Evolutionary conservation across 35 echinoderm and acorn worm genomes (phyloP).

Genomic region (Holothuria glaberrima): DNA sequence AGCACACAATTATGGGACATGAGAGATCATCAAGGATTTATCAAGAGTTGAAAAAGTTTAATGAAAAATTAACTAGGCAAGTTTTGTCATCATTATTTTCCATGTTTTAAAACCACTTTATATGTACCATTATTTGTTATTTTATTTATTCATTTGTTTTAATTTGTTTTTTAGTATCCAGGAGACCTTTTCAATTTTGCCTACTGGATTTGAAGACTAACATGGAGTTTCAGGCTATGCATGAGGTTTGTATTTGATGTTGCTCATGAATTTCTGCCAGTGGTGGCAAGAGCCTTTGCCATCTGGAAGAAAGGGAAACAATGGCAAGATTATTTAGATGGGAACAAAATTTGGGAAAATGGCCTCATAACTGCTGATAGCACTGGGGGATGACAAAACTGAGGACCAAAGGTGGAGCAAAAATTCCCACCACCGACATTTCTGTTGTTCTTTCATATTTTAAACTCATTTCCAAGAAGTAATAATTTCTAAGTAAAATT

Average conservation of each 20-base stretch:
- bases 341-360: neutral
- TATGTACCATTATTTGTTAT: neutral
- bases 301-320: neutral
- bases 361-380: neutral
- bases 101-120: neutral
- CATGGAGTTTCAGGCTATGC: conserved; percentile 1
- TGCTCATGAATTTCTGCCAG: conserved; percentile 1
- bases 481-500: neutral
- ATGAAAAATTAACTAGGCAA: no score
- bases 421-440: neutral
- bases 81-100: neutral
- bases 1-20: no score
- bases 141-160: neutral
- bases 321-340: neutral
- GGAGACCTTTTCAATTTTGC: neutral
- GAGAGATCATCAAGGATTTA: no score
- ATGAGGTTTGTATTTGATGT: conserved; percentile 22
- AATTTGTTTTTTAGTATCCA: neutral
- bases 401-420: neutral
- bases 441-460: conserved; percentile 27
- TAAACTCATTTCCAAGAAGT: neutral
- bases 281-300: conserved; percentile 4
- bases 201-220: neutral
- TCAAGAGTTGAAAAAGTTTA: no score
- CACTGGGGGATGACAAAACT: conserved; percentile 14